phyloP scores from a whole-genome alignment of 2,888 invertebrate genomes.

The Melanostoma scalare region DNA sequence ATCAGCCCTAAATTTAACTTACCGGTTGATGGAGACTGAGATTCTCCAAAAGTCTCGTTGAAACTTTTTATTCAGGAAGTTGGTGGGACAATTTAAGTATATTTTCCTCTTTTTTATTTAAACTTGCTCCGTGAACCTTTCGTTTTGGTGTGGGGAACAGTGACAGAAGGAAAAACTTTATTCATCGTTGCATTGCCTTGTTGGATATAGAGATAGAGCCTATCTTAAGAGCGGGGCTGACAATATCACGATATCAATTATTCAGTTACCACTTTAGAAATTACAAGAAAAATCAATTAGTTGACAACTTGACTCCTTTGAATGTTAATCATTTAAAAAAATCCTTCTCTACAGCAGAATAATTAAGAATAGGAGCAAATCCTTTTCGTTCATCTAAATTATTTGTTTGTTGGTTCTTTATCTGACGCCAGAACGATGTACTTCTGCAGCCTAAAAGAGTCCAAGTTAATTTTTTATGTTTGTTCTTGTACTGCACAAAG shows the following conservation, averaged over 20 bases:
- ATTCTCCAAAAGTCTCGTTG: slow-evolving; percentile 59
- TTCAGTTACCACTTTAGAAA: slow-evolving; percentile 73
- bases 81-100: slow-evolving; percentile 67
- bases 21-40: slow-evolving; percentile 38
- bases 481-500: slow-evolving; percentile 1
- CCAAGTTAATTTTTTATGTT: not conserved
- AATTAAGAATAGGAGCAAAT: no score
- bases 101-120: slow-evolving; percentile 40
- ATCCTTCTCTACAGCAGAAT: not conserved
- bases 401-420: no score
- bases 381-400: no score
- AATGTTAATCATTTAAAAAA: slow-evolving; percentile 66
- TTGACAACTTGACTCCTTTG: slow-evolving; percentile 70
- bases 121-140: slow-evolving; percentile 57
- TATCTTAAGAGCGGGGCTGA: slow-evolving; percentile 42
- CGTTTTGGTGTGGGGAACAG: slow-evolving; percentile 37
- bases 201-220: slow-evolving; percentile 35
- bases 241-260: slow-evolving; percentile 69
- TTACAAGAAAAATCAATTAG: slow-evolving; percentile 73
- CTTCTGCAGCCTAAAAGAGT: no score
- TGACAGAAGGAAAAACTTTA: slow-evolving; percentile 58
- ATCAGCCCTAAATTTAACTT: slow-evolving; percentile 42
- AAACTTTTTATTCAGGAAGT: slow-evolving; percentile 65
- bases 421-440: no score
- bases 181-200: slow-evolving; percentile 39